A percentile compares a stretch with the other conserved stretches of the same genome.
Conservation (phyloP, 2,797 vertebrate genomes). For the Artibeus lituratus region DNA sequence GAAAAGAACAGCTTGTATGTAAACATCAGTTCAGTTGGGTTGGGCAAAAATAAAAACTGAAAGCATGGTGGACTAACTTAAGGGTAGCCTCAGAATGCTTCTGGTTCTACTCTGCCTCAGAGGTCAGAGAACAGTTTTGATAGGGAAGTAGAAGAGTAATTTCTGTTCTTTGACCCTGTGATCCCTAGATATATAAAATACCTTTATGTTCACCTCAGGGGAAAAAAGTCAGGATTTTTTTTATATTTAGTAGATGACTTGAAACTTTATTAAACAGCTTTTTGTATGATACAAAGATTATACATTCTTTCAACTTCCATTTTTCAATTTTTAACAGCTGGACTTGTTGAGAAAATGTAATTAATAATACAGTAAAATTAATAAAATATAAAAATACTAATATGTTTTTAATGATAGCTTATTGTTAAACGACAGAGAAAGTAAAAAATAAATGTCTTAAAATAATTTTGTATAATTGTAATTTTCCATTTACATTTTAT, state of each 20-base stretch:
- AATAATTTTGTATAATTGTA: background rate
- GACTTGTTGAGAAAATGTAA: background rate
- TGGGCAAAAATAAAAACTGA: background rate
- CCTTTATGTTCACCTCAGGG: background rate
- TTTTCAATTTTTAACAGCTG: background rate
- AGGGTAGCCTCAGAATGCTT: background rate
- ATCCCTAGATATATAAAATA: background rate
- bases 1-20: background rate
- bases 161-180: background rate
- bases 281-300: background rate
- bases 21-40: conserved; percentile 31
- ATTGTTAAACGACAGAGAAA: background rate
- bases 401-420: background rate
- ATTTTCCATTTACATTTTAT: background rate
- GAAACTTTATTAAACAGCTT: background rate
- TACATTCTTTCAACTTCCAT: background rate
- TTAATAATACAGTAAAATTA: background rate
- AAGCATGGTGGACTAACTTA: background rate
- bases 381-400: background rate
- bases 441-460: background rate
- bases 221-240: background rate
- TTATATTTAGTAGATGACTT: background rate
- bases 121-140: background rate
- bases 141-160: background rate
- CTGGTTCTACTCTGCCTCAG: background rate